These are phyloP conservation scores for Parnassius smintheus DNA, from an alignment of 2,888 invertebrate genomes.

Conservation along the genomic window DNA sequence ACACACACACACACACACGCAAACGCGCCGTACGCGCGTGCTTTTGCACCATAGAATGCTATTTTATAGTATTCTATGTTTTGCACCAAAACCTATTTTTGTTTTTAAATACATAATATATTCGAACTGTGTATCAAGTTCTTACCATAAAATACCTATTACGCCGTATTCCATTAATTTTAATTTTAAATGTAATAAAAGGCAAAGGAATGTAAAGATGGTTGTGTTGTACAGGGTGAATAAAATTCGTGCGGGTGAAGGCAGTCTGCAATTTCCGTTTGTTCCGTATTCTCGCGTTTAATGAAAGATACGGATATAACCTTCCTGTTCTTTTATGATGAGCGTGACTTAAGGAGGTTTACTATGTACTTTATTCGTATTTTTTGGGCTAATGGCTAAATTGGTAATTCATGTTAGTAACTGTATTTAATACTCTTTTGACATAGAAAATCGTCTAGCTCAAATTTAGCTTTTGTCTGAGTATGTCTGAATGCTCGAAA, in stretches of 20 bases:
- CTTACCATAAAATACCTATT: too few relatives aligned
- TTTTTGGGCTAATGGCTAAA: background rate
- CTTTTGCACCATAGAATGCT: too few relatives aligned
- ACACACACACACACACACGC: too few relatives aligned
- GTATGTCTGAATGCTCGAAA: too few relatives aligned
- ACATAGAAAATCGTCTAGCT: background rate
- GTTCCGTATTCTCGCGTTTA: constrained; percentile 38
- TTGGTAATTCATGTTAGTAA: background rate
- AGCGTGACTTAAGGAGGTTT: constrained; percentile 27
- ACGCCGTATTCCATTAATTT: background rate
- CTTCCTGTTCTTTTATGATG: constrained; percentile 38
- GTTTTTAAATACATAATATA: too few relatives aligned
- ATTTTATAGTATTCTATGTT: too few relatives aligned
- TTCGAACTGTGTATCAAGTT: too few relatives aligned
- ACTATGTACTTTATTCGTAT: constrained; percentile 5
- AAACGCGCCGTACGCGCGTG: too few relatives aligned
- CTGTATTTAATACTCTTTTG: background rate
- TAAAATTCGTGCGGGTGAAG: constrained; percentile 33
- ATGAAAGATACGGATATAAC: constrained; percentile 46
- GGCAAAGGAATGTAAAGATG: constrained; percentile 17
- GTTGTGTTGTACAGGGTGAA: constrained; percentile 12
- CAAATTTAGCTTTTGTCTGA: too few relatives aligned
- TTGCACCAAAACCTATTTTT: too few relatives aligned
- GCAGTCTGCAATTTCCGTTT: constrained; percentile 54
- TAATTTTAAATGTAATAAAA: constrained; percentile 1